A percentile compares a stretch with the other conserved stretches of the same genome.
These are phyloP conservation scores for Cerceris rybyensis DNA, from an alignment of 2,888 invertebrate species.

Conservation along the genomic window DNA sequence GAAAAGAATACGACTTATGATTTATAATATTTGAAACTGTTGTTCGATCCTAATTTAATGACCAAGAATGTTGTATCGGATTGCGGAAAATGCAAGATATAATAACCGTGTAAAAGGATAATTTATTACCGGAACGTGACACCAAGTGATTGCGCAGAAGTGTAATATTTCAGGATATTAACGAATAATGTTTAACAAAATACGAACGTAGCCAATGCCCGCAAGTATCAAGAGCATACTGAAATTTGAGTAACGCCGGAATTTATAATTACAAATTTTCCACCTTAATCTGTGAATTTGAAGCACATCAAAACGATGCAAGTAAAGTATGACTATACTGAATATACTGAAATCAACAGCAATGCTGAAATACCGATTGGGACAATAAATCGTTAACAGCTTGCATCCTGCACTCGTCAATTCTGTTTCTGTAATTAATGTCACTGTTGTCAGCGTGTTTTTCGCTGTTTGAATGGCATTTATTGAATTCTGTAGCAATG, in stretches of 20 bases:
- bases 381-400: constrained; percentile 24
- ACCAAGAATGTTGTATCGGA: no score
- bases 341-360: background rate
- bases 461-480: constrained; percentile 27
- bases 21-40: no score
- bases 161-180: no score
- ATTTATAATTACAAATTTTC: no score
- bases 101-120: background rate
- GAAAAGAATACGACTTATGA: no score
- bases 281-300: background rate
- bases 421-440: constrained; percentile 19
- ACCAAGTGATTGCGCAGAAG: background rate
- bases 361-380: constrained; percentile 2
- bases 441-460: constrained; percentile 18
- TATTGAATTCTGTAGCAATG: constrained; percentile 34
- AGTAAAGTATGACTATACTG: background rate
- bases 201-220: no score
- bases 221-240: no score
- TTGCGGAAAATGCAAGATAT: no score
- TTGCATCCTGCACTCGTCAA: constrained; percentile 25
- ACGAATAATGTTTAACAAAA: no score
- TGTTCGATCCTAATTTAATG: no score
- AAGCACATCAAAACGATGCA: background rate
- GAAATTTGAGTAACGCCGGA: no score
- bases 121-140: constrained; percentile 27